Conservation (phyloP, 35 echinoderm and acorn worm species). For the Ptychodera flava region DNA sequence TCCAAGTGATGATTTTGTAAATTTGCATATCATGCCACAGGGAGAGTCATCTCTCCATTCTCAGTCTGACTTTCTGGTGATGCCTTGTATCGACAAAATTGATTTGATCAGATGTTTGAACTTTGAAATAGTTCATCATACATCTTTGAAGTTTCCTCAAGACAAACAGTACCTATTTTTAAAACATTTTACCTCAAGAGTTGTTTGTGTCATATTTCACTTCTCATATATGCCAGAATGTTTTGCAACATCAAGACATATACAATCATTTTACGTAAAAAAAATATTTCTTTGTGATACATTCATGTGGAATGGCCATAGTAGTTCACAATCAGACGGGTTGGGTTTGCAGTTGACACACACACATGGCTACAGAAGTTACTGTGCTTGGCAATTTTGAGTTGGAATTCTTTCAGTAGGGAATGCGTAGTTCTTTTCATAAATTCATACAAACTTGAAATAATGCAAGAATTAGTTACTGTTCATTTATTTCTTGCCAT, state of each 20-base stretch:
- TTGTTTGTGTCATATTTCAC: neutral
- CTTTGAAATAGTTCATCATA: neutral
- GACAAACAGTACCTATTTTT: neutral
- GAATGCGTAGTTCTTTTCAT: neutral
- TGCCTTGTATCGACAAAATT: neutral
- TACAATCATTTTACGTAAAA: no score
- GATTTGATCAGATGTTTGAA: neutral
- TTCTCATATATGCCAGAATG: neutral
- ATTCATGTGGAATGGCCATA: no score
- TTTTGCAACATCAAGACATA: no score
- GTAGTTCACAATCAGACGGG: neutral
- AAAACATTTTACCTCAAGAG: neutral
- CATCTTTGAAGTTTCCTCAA: neutral
- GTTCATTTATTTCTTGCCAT: neutral
- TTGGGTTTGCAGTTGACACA: neutral
- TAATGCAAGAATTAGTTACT: neutral
- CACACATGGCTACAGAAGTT: neutral
- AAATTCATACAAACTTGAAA: neutral
- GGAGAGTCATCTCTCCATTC: neutral
- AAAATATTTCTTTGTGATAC: no score
- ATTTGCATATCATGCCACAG: neutral
- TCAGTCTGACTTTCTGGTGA: neutral
- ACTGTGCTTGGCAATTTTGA: neutral
- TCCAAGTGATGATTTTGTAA: neutral
- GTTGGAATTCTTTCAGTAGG: neutral